Conservation (phyloP, 2,888 invertebrate species). For the Empis livida region DNA sequence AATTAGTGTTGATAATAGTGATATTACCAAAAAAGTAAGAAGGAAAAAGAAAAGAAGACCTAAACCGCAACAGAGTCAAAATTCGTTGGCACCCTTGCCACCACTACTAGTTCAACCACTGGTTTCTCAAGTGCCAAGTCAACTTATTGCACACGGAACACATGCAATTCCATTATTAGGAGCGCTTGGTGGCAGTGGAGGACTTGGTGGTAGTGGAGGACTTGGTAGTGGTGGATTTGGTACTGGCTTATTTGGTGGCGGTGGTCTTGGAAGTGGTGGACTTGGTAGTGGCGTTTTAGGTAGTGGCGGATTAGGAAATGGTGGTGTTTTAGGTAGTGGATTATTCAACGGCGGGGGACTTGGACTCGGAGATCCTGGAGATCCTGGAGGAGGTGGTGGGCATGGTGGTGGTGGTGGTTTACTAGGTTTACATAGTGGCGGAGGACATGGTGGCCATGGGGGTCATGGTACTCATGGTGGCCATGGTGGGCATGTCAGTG, state of each 20-base stretch:
- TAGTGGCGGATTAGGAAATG: background rate
- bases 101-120: background rate
- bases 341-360: background rate
- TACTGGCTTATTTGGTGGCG: slow-evolving; percentile 2
- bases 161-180: background rate
- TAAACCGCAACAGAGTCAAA: background rate
- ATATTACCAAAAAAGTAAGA: background rate
- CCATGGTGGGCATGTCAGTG: background rate
- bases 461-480: too few species aligned
- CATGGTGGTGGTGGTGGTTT: background rate
- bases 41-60: background rate
- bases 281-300: background rate
- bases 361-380: background rate
- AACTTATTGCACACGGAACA: background rate
- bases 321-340: background rate
- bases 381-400: background rate
- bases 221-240: background rate
- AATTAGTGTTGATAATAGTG: background rate
- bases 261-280: slow-evolving; percentile 1
- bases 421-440: background rate
- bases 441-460: background rate
- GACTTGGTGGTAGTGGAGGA: background rate
- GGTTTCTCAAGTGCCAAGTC: background rate
- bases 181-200: background rate
- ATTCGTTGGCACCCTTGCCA: background rate